phyloP scores from a whole-genome alignment of 2,888 invertebrate genomes.

The Pterostichus madidus region DNA sequence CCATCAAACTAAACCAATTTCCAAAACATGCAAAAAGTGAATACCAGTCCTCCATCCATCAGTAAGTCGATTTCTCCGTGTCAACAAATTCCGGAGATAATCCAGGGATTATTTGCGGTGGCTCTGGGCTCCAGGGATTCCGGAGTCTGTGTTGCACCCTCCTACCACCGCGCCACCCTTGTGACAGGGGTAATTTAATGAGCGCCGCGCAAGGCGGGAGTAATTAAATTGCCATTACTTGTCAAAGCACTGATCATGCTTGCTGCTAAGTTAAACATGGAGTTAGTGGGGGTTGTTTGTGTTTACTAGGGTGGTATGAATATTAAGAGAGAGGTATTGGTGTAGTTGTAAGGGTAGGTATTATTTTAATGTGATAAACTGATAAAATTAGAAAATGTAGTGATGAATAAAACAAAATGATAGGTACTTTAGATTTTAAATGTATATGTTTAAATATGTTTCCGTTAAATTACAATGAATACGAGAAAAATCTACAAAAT shows the following conservation, averaged over 20 bases:
- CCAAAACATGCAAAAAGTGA: slow-evolving; percentile 1
- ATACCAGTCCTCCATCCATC: neutral
- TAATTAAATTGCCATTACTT: slow-evolving; percentile 70
- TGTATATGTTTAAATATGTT: no score
- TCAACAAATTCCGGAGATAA: slow-evolving; percentile 63
- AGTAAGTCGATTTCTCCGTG: slow-evolving; percentile 59
- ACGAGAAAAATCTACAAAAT: no score
- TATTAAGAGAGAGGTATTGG: neutral
- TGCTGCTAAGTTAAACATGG: slow-evolving; percentile 52
- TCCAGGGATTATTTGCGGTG: slow-evolving; percentile 64
- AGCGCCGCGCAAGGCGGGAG: slow-evolving; percentile 25
- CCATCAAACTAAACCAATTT: neutral
- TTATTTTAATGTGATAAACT: no score
- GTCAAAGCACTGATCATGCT: slow-evolving; percentile 67
- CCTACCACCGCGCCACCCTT: neutral
- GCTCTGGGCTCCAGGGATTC: slow-evolving; percentile 29
- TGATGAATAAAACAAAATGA: no score
- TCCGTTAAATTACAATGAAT: no score
- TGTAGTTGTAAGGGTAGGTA: no score
- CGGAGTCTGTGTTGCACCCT: neutral
- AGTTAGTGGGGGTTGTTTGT: slow-evolving; percentile 10
- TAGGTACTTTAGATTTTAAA: no score
- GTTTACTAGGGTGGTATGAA: slow-evolving; percentile 37
- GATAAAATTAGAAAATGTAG: no score
- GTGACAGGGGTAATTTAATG: slow-evolving; percentile 58